Evolutionary conservation across 2,888 invertebrate genomes (phyloP).

Genomic region (Druceiella hillmani): DNA sequence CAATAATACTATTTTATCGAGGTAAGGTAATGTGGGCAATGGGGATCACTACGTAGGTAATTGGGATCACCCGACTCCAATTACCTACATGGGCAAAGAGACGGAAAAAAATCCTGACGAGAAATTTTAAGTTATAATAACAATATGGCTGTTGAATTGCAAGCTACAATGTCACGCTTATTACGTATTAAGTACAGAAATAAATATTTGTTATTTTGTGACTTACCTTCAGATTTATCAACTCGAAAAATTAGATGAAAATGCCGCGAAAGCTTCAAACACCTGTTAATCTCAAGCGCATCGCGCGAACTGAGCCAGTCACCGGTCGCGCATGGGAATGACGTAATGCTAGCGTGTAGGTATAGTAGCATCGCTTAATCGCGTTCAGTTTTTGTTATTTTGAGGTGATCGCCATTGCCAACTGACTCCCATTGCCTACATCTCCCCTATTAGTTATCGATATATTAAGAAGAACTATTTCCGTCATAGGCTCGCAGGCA

Average conservation of each 20-base stretch:
- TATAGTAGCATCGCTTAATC: too few relatives aligned
- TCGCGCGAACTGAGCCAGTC: too few relatives aligned
- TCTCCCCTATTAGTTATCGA: too few relatives aligned
- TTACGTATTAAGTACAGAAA: too few relatives aligned
- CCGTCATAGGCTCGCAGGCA: too few relatives aligned
- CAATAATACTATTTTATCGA: constrained; percentile 12
- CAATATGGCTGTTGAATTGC: too few relatives aligned
- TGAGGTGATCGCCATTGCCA: too few relatives aligned
- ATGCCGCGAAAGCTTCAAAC: constrained; percentile 8
- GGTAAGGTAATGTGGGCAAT: constrained; percentile 12
- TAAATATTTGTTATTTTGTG: constrained; percentile 13
- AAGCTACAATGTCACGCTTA: too few relatives aligned
- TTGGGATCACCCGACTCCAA: constrained; percentile 21
- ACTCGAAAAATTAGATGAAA: constrained; percentile 20
- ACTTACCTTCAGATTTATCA: constrained; percentile 21
- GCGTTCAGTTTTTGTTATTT: too few relatives aligned
- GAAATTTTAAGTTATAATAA: too few relatives aligned
- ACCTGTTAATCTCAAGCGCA: constrained; percentile 1
- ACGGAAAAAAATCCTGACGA: constrained; percentile 9
- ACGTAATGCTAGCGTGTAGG: constrained; percentile 3
- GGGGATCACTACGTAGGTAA: constrained; percentile 13
- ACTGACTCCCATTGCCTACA: too few relatives aligned
- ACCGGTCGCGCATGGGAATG: constrained; percentile 6
- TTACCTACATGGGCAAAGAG: constrained; percentile 18
- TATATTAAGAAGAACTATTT: too few relatives aligned